Conservation (phyloP, 2,113 vertebrate genomes). For the Pseudopodoces humilis region DNA sequence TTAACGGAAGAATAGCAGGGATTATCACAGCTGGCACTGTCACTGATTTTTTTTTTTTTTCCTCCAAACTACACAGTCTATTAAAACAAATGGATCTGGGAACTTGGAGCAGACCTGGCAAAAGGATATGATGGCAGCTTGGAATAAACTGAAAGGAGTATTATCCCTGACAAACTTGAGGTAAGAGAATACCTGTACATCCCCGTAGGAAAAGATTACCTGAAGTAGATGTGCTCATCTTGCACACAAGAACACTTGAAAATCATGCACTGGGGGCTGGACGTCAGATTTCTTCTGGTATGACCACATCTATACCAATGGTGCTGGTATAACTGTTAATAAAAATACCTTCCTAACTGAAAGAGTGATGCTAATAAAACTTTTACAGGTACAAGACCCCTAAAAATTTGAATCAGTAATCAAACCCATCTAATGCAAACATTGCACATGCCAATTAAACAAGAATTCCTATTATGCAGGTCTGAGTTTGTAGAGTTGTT, state of each 20-base stretch:
- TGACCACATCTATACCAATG: too few relatives aligned
- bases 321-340: background rate
- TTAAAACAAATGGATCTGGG: background rate
- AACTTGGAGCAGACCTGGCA: background rate
- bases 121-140: background rate
- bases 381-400: background rate
- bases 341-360: background rate
- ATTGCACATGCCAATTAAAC: background rate
- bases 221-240: background rate
- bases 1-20: background rate
- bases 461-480: background rate
- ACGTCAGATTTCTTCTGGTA: background rate
- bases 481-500: background rate
- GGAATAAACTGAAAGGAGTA: background rate
- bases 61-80: background rate
- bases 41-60: background rate
- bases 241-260: background rate
- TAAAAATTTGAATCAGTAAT: background rate
- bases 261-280: background rate
- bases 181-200: background rate
- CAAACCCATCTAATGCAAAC: background rate
- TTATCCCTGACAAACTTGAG: background rate
- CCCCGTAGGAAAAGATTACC: background rate
- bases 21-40: background rate
- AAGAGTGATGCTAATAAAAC: background rate